Conservation (phyloP, 2,113 vertebrate genomes). For the Eonycteris spelaea region DNA sequence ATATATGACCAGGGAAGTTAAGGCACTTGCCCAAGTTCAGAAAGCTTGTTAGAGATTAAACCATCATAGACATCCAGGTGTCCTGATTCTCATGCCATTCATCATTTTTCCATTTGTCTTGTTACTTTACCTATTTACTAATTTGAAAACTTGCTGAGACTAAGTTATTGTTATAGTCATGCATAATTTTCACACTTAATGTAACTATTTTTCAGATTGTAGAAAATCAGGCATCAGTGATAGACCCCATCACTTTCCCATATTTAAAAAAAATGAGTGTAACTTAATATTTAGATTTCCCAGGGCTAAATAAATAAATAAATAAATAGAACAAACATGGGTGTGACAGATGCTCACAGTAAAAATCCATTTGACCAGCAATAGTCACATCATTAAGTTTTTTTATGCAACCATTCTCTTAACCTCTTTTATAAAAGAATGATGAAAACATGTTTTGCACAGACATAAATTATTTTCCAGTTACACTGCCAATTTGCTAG, state of each 20-base stretch:
- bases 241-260: background rate
- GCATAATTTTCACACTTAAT: conserved; percentile 79
- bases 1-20: background rate
- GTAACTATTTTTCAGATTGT: conserved; percentile 59
- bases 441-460: conserved; percentile 73
- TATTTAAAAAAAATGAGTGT: conserved; percentile 32
- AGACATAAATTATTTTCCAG: conserved; percentile 76
- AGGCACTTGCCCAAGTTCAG: background rate
- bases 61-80: background rate
- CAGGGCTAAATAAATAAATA: background rate
- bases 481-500: conserved; percentile 77
- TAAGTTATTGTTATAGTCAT: conserved; percentile 81
- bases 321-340: background rate
- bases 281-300: conserved; percentile 54
- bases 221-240: background rate
- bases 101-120: background rate
- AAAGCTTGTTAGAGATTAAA: background rate
- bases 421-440: conserved; percentile 53
- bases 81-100: background rate
- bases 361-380: conserved; percentile 40
- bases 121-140: conserved; percentile 73
- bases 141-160: conserved; percentile 82
- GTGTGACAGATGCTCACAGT: background rate
- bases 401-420: conserved; percentile 29
- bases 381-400: conserved; percentile 5